Evolutionary conservation across 1,140 invertebrate genomes (phyloP), one percentile per base, ranked within the genome.

Genomic region (Euura saliciscinereae): DNA sequence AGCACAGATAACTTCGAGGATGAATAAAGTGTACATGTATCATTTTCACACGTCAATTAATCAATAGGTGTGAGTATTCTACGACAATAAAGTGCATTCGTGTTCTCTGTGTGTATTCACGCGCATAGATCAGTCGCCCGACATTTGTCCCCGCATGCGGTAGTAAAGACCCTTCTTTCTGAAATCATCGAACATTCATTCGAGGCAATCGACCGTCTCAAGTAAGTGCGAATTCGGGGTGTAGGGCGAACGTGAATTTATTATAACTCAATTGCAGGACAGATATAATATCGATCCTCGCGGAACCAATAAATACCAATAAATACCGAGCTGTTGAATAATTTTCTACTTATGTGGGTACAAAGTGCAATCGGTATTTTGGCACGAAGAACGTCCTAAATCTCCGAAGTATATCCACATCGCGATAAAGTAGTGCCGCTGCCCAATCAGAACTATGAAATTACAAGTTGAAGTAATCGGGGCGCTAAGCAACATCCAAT

Each of bases 401-500:
- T 28, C 28, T 28, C 28, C 28, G 28, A 28, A 28, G 28, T 28
- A 28, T 28, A 28, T 28, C 28, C 28, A 28, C 28, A 28, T 28
- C 28, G 28, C 28, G 28, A 28, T 28, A 28, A 28, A 28, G 28
- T 28, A 28, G 28, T 28, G 28, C 28, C 28, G 28, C 28, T 28
- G 28, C 28, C 28, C 13, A n/a, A 59, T 59, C 51, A n/a, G 6
- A 59, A n/a, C 8, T n/a, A 11, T 59, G 51, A n/a, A 59, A 59
- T 4, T n/a, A 59, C 2, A n/a, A 59, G 13, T n/a, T 59, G 51
- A n/a, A 59, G 51, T 59, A 59, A 59, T 59, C 51, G 13, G 51
- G 4, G 51, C 3, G 51, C 51, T 4, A 59, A 4, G 51, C 51
- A 59, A n/a, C 8, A 59, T 59, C 73, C 77, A 81, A 82, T 86